Evolutionary conservation across 2,797 vertebrate genomes (phyloP).

Genomic region (Limosa lapponica): DNA sequence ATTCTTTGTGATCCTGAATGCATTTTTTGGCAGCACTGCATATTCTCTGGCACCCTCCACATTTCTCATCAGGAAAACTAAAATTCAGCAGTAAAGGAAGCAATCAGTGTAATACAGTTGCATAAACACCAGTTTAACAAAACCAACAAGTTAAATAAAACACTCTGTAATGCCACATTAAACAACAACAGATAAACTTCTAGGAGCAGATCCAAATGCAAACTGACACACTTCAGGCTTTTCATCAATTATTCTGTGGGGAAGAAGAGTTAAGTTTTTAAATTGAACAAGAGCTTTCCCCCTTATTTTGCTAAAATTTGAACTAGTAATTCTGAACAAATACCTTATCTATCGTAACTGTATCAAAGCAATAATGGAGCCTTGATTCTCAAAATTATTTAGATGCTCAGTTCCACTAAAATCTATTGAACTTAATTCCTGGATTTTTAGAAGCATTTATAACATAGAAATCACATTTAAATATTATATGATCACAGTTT

Average conservation of each 20-base stretch:
- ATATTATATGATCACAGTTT: not conserved
- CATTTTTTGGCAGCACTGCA: accelerated
- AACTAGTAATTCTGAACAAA: not conserved
- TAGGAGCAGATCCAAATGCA: not conserved
- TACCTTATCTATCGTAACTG: not conserved
- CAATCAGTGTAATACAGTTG: not conserved
- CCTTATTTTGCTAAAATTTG: not conserved
- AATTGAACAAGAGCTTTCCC: not conserved
- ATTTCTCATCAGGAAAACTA: not conserved
- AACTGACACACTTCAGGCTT: not conserved
- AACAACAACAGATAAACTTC: not conserved
- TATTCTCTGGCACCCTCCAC: not conserved
- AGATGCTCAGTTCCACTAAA: not conserved
- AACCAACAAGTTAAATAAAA: not conserved
- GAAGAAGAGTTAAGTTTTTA: not conserved
- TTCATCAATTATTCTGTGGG: not conserved
- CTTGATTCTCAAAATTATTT: not conserved
- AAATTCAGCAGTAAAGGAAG: not conserved
- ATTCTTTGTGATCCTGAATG: not conserved
- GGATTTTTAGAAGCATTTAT: not conserved
- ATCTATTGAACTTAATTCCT: not conserved
- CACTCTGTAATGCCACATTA: not conserved
- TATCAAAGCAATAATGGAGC: not conserved
- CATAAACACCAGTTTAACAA: not conserved
- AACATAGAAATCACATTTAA: not conserved